phyloP scores from a whole-genome alignment of 2,113 vertebrate genomes.

The Pygoscelis adeliae region DNA sequence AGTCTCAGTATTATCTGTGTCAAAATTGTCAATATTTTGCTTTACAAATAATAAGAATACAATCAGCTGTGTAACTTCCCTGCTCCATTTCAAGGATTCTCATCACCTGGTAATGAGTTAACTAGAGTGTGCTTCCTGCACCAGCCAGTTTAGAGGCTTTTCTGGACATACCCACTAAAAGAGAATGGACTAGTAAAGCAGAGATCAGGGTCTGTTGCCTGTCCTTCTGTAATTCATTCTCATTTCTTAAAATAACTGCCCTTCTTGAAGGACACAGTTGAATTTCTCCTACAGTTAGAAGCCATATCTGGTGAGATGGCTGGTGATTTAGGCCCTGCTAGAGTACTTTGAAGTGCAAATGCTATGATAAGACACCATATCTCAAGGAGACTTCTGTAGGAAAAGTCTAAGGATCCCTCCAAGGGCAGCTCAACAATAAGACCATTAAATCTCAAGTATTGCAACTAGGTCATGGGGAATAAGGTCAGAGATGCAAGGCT shows the following conservation, averaged over 20 bases:
- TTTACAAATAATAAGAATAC: neutral
- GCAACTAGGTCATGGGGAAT: neutral
- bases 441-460: conserved; percentile 35
- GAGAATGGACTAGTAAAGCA: neutral
- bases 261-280: neutral
- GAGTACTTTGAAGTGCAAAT: neutral
- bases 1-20: neutral
- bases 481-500: conserved; percentile 43
- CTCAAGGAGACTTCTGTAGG: neutral
- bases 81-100: neutral
- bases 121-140: neutral
- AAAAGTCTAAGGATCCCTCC: neutral
- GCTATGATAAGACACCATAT: neutral
- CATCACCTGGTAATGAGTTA: neutral
- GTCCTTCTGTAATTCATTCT: neutral
- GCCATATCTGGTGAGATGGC: neutral
- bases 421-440: conserved; percentile 48
- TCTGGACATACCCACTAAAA: neutral
- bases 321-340: neutral
- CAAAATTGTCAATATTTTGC: neutral
- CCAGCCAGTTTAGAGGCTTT: neutral
- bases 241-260: neutral
- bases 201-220: neutral
- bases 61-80: neutral
- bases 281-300: neutral